Conservation (phyloP, 2,888 invertebrate species). For the Spatulosminthurus flaviceps region DNA sequence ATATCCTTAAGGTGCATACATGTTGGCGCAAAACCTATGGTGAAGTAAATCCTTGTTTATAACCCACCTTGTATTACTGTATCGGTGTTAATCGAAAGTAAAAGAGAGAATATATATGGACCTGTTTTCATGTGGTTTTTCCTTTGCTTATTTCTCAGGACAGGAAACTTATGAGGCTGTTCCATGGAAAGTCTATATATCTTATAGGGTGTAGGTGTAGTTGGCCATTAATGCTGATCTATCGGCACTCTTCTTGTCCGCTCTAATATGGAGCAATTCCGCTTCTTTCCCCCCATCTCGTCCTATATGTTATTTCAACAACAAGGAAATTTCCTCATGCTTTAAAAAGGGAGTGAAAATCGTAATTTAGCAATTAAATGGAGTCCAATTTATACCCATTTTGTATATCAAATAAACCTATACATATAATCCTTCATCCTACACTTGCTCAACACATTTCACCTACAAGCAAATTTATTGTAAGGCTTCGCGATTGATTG, state of each 20-base stretch:
- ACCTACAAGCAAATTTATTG: too few species aligned
- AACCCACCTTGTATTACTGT: constrained; percentile 11
- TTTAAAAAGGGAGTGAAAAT: not conserved
- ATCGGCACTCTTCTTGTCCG: constrained; percentile 11
- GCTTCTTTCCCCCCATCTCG: not conserved
- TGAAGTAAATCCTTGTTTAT: constrained; percentile 21
- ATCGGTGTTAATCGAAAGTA: constrained; percentile 6
- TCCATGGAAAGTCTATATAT: not conserved
- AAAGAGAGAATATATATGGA: not conserved
- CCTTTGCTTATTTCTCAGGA: not conserved
- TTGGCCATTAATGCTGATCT: constrained; percentile 21
- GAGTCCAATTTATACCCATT: constrained; percentile 1
- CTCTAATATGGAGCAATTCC: constrained; percentile 5
- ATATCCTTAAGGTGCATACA: not conserved
- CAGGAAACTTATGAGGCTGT: constrained; percentile 7
- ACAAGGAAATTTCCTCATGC: not conserved
- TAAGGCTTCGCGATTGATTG: too few species aligned
- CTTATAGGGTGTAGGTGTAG: not conserved
- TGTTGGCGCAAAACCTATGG: not conserved
- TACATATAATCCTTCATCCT: too few species aligned
- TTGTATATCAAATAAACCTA: not conserved
- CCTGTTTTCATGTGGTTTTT: not conserved
- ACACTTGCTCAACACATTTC: too few species aligned
- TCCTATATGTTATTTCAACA: not conserved
- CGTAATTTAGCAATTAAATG: constrained; percentile 16